phyloP scores from a whole-genome alignment of 30 jellyfish, hydroid and myxozoan species.

The Aurelia sp. region DNA sequence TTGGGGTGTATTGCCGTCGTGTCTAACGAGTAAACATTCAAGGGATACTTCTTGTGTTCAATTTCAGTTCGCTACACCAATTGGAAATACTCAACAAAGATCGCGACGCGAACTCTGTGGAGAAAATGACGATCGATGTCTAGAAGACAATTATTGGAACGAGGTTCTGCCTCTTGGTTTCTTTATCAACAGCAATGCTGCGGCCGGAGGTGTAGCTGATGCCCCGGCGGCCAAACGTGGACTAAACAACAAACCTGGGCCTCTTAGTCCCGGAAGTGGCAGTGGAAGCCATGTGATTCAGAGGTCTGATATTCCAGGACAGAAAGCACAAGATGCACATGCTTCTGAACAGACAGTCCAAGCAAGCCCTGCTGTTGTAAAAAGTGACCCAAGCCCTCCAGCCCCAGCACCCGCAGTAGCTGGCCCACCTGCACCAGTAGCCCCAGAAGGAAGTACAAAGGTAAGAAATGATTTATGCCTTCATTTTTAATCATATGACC shows the following conservation, averaged over 20 bases:
- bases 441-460: slow-evolving; percentile 21
- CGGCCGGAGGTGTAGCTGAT: slow-evolving; percentile 62
- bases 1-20: too few species aligned
- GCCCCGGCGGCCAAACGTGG: slow-evolving; percentile 48
- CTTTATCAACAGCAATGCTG: slow-evolving; percentile 81
- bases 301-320: slow-evolving; percentile 74
- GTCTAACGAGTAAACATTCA: too few species aligned
- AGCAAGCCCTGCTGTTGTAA: slow-evolving; percentile 53
- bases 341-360: slow-evolving; percentile 61
- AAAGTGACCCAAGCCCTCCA: slow-evolving; percentile 41
- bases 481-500: too few species aligned
- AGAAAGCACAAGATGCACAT: slow-evolving; percentile 52
- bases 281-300: slow-evolving; percentile 61
- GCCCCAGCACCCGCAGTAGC: slow-evolving; percentile 43
- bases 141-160: slow-evolving; percentile 67
- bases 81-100: slow-evolving; percentile 39
- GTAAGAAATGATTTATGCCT: neutral
- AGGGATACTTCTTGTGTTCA: too few species aligned
- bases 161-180: slow-evolving; percentile 81
- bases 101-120: slow-evolving; percentile 50
- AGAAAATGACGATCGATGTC: slow-evolving; percentile 40
- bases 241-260: slow-evolving; percentile 32
- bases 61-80: slow-evolving; percentile 46
- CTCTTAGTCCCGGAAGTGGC: slow-evolving; percentile 63
- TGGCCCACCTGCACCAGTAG: slow-evolving; percentile 16